Evolutionary conservation across 2,888 invertebrate genomes (phyloP).

Genomic region (Troilus luridus): DNA sequence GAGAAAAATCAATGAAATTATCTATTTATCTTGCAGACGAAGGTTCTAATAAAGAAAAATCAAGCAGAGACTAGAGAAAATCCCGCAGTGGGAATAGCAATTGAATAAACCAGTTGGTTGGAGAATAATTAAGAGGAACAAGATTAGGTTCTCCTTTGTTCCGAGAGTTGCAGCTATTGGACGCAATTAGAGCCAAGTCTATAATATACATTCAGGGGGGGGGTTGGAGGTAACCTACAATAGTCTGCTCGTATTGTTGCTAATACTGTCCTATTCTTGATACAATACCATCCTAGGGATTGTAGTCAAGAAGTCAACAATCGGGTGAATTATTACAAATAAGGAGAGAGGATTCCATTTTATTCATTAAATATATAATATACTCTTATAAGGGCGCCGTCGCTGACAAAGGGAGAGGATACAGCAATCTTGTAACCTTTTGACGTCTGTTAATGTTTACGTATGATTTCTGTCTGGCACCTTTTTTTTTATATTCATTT

Average conservation of each 20-base stretch:
- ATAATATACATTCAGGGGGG: background rate
- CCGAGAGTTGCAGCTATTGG: background rate
- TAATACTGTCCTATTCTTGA: background rate
- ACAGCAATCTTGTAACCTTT: too few relatives aligned
- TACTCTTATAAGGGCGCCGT: too few relatives aligned
- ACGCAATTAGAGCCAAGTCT: background rate
- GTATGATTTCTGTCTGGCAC: too few relatives aligned
- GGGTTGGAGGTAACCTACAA: background rate
- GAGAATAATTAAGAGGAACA: slow-evolving; percentile 5
- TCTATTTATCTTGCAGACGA: too few relatives aligned
- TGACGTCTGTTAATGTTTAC: too few relatives aligned
- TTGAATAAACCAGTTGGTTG: background rate
- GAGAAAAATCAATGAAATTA: too few relatives aligned
- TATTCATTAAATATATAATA: too few relatives aligned
- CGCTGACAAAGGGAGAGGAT: too few relatives aligned
- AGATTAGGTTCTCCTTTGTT: slow-evolving; percentile 2
- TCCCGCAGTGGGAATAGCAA: background rate
- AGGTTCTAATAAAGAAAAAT: too few relatives aligned
- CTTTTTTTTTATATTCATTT: too few relatives aligned
- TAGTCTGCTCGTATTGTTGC: background rate
- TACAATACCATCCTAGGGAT: background rate
- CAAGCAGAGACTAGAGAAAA: background rate
- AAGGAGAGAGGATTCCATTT: background rate
- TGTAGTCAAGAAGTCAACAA: background rate
- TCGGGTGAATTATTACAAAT: background rate